Percentiles rank a stretch among this genome's conserved stretches.
These are phyloP conservation scores for Periphyllus acericola DNA, from an alignment of 2,888 invertebrate genomes.

Conservation along the genomic window DNA sequence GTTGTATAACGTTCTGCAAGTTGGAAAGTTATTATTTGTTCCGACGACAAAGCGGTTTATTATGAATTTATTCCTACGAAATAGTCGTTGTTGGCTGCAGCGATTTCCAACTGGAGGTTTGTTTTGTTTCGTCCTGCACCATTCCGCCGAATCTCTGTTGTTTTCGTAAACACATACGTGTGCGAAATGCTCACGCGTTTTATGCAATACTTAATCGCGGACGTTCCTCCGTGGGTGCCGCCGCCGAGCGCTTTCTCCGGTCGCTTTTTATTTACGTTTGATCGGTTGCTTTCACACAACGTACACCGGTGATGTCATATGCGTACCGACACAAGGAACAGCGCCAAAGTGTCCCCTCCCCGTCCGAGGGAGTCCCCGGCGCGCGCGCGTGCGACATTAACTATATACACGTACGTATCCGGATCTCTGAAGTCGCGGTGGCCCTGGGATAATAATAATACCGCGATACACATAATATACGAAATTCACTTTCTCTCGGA, in stretches of 20 bases:
- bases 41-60: background rate
- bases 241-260: conserved; percentile 18
- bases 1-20: too few relatives aligned
- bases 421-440: background rate
- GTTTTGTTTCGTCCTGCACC: background rate
- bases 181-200: background rate
- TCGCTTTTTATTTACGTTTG: background rate
- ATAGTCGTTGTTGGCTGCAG: background rate
- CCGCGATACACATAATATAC: background rate
- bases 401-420: background rate
- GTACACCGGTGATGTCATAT: conserved; percentile 18
- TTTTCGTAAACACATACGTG: background rate
- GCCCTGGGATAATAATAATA: background rate
- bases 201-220: background rate
- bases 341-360: background rate
- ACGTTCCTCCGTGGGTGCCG: background rate
- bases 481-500: conserved; percentile 40
- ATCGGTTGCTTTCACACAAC: background rate
- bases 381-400: background rate
- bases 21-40: background rate
- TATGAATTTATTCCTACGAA: background rate
- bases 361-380: background rate
- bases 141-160: background rate
- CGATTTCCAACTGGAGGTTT: background rate
- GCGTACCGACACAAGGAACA: background rate